phyloP scores from a whole-genome alignment of 2,113 vertebrate genomes.

The Tragelaphus strepsiceros region DNA sequence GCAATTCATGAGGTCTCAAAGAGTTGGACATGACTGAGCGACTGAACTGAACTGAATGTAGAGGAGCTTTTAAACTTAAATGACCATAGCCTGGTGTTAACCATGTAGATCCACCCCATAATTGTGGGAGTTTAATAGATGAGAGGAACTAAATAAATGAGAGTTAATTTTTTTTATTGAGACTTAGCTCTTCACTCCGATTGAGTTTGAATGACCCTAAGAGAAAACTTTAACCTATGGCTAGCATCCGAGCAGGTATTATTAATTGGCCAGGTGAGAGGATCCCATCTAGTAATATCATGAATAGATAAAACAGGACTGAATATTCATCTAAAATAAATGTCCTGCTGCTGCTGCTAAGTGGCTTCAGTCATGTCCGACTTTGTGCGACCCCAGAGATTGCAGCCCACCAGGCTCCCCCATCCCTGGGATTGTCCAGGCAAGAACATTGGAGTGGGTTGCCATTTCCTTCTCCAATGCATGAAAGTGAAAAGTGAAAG shows the following conservation, averaged over 20 bases:
- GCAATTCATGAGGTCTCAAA: no score
- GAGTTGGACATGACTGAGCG: no score
- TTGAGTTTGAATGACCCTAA: neutral
- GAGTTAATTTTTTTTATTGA: neutral
- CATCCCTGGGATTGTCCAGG: no score
- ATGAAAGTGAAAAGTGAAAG: no score
- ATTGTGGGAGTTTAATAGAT: neutral
- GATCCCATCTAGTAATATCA: neutral
- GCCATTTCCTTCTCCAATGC: no score
- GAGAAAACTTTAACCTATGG: neutral
- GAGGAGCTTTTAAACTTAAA: neutral
- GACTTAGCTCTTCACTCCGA: neutral
- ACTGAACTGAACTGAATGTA: neutral
- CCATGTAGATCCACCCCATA: neutral
- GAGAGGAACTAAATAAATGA: neutral
- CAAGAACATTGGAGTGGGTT: no score
- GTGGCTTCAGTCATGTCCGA: no score
- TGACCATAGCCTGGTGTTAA: neutral
- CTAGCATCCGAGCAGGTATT: neutral
- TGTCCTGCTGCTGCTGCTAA: no score
- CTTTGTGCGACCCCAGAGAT: rapidly evolving
- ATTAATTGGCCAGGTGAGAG: neutral
- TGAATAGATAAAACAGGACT: neutral
- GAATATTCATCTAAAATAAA: neutral
- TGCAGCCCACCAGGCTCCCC: no score